A percentile compares a stretch with the other conserved stretches of the same genome.
Conservation (phyloP, 2,888 invertebrate species). For the Folsomia candida region DNA sequence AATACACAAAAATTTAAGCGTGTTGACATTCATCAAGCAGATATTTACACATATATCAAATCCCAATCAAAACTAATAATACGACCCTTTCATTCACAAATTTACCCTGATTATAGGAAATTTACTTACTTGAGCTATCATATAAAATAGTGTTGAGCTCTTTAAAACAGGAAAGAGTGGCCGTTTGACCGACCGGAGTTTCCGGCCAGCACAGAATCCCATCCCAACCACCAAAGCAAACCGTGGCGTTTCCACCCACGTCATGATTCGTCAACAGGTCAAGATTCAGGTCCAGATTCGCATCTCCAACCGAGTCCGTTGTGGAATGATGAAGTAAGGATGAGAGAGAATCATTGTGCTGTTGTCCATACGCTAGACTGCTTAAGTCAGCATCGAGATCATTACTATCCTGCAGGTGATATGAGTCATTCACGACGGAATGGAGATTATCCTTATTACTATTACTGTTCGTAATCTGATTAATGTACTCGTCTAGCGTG, state of each 20-base stretch:
- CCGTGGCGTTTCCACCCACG: constrained; percentile 1
- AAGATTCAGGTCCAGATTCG: not conserved
- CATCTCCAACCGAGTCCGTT: not conserved
- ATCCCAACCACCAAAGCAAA: constrained; percentile 71
- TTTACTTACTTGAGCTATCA: constrained; percentile 82
- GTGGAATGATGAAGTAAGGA: not conserved
- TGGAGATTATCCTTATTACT: not conserved
- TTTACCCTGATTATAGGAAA: no score
- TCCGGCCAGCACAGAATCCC: constrained; percentile 80
- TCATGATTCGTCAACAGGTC: not conserved
- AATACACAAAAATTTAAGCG: no score
- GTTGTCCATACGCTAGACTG: no score
- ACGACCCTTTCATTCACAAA: no score
- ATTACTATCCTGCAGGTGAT: no score
- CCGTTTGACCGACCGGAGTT: constrained; percentile 67
- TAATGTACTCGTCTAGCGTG: not conserved
- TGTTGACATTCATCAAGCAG: no score
- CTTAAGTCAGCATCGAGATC: no score
- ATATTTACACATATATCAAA: no score
- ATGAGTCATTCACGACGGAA: no score
- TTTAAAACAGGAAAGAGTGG: constrained; percentile 73
- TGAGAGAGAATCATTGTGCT: no score
- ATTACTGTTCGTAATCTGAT: no score
- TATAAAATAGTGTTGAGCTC: constrained; percentile 75
- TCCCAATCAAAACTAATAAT: no score